Evolutionary conservation across 2,888 invertebrate genomes (phyloP).

Genomic region (Ischnura elegans): DNA sequence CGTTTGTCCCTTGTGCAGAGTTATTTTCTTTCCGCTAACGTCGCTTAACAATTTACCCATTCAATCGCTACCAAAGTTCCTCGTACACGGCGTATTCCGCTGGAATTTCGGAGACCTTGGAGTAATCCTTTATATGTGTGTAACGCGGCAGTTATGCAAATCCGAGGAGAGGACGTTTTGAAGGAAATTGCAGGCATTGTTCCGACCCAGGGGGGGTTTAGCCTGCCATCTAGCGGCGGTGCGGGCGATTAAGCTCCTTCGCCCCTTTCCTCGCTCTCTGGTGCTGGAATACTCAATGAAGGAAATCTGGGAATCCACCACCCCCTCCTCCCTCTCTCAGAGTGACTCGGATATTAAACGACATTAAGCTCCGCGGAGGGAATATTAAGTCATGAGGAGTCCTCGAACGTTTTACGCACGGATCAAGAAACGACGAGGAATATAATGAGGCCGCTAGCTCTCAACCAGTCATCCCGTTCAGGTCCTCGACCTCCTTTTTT

Average conservation of each 20-base stretch:
- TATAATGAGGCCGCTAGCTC: neutral
- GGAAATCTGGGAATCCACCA: neutral
- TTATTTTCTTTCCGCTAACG: no score
- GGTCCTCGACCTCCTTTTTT: neutral
- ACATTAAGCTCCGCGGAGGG: neutral
- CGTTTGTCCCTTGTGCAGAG: no score
- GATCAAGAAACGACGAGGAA: neutral
- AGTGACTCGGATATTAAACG: constrained; percentile 17
- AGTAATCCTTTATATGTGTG: constrained; percentile 17
- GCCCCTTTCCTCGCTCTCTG: constrained; percentile 7
- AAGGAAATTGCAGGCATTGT: constrained; percentile 51
- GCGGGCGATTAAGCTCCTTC: constrained; percentile 36
- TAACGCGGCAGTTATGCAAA: constrained; percentile 45
- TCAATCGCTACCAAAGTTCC: neutral
- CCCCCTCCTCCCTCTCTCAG: no score
- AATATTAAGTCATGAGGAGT: constrained; percentile 33
- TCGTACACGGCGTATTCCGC: neutral
- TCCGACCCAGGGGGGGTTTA: neutral
- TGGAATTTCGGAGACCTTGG: neutral
- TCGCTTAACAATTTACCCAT: neutral
- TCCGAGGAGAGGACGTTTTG: neutral
- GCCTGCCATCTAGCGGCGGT: constrained; percentile 42
- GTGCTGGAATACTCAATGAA: constrained; percentile 47
- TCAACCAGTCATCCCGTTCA: neutral
- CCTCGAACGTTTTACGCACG: neutral